Base-by-base conservation (phyloP, 2,113 vertebrate genomes). In the Mungos mungo region DNA sequence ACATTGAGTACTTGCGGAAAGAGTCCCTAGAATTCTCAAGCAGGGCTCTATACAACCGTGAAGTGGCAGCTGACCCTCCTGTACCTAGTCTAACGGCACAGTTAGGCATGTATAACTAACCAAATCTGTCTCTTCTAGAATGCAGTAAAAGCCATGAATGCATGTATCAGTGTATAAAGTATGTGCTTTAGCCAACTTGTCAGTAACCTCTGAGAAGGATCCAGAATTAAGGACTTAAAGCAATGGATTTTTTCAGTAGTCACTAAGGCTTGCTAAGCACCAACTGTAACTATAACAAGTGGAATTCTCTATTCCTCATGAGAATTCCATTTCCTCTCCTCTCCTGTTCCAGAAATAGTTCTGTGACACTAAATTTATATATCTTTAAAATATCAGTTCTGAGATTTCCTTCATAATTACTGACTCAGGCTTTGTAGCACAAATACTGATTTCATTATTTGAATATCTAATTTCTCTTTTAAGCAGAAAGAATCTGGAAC, bases 401-500 rank as follows among this genome's bases (percentile, higher is more conserved):
- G 71, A 81, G 31, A 90, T 83, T 87, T 95, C 35, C 45, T 71
- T 95, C 45, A 85, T 81, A 92, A 86, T 92, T 86, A 92, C 15
- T 83, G 90, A 94, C 7, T 86, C 47, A 77, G 88, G 85, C 76
- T 5, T 84, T 71, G 38, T 45, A 81, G 12, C 87, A 31, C 69
- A 91, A 92, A 65, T 47, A 98, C 57, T 77, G 77, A 84, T 94
- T 94, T 16, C 69, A 98, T 65, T 45, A 10, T 72, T 45, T 21
- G 80, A 89, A 80, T 33, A 96, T 38, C 57, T 90, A 97, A 66
- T n/a, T 92, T 87, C 50, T 96, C n/a, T 80, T 95, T 97, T 96
- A 87, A 97, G 85, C 25, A 90, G 68, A 35, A 91, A 79, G 95
- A 95, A 81, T 47, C 52, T 83, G 35, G n/a, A 91, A 88, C 33